Base-by-base conservation (phyloP, 2,888 invertebrate genomes). In the Sussaba pulchella region DNA sequence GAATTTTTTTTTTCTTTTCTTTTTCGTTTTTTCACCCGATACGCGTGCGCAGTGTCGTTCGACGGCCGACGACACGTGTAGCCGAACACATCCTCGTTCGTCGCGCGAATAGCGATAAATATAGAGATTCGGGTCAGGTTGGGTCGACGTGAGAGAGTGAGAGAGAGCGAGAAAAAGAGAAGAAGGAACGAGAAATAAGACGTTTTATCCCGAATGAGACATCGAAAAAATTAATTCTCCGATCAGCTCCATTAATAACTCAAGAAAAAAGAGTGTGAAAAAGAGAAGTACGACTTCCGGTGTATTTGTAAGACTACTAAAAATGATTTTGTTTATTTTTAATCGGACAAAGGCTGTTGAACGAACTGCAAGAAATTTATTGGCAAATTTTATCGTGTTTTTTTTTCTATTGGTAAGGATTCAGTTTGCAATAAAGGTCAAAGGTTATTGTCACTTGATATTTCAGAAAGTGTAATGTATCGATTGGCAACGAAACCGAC, bases 71-170 rank as follows among this genome's bases (percentile, higher is more conserved):
- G 69, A 71, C 69, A 70, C 73, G 73, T 78, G 73, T 78, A 45
- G 36, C 41, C 39, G 9, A 39, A 82, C 74, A 83, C 75, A 82
- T 70, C 57, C 70, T 41, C 54, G 54, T 52, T 50, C 80, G 61
- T 78, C 72, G 67, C 70, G 77, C 74, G 78, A 77, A 82, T 75
- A 76, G 71, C 69, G 82, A 82, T 82, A 84, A 85, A 83, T 82
- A 84, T 84, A 85, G 81, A 82, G 74, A 43, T 52, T 52, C 78
- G 80, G 73, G 72, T 81, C 76, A 78, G 72, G 43, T 76, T 78
- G 36, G 69, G 73, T 82, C 67, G 70, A 39, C 69, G 41, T 19
- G 19, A 39, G 59, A 59, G 39, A 59, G 39, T 41, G 50, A 71
- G 36, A 39, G 39, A 19, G 6, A 31, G 41, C n/a, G 12, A 39